Evolutionary conservation across 2,888 invertebrate species (phyloP), one percentile per base, ranked within the genome.

Genomic region (Protophormia terraenovae): DNA sequence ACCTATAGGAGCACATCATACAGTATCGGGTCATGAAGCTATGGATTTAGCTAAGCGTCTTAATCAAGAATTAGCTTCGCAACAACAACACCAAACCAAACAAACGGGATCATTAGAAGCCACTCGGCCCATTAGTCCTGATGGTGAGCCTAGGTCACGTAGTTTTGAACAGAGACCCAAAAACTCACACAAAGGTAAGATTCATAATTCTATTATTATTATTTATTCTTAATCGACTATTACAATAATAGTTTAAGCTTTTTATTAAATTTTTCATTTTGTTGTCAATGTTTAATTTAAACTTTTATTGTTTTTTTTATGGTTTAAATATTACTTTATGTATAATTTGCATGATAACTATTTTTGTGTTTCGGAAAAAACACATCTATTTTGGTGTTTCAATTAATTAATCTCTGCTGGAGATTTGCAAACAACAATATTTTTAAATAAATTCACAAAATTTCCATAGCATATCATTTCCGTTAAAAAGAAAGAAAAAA

Each of bases 11-110:
- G 86, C 92, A 2, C 93, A 95, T 89, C 96, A 96, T 92, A 97
- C 96, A 12, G 96, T 96, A 69, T 95, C 96, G 88, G 97, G 96
- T 0, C 96, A 96, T 90, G 97, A 97, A 92, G 96, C 96, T 24
- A 95, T 95, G 88, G 94, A 96, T 87, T 91, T 97, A 84, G 96
- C 96, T 2, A 96, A 96, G 89, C 93, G 95, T 0, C 93, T 96
- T 73, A 95, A 93, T 88, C 95, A 95, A 83, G 95, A 96, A 91
- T 92, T 96, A 80, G 92, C 93, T 14, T 90, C 90, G 0, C 92
- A 92, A 86, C 92, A 92, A 79, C 91, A 91, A 71, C 87, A n/a
- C n/a, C n/a, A 88, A 38, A 87, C 88, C 16, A 87, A 89, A 27
- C 90, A 90, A 67, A 86, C 87, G 10, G 89, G 90, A 1, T 89